Evolutionary conservation across 2,797 vertebrate species (phyloP).

Genomic region (Luscinia luscinia): DNA sequence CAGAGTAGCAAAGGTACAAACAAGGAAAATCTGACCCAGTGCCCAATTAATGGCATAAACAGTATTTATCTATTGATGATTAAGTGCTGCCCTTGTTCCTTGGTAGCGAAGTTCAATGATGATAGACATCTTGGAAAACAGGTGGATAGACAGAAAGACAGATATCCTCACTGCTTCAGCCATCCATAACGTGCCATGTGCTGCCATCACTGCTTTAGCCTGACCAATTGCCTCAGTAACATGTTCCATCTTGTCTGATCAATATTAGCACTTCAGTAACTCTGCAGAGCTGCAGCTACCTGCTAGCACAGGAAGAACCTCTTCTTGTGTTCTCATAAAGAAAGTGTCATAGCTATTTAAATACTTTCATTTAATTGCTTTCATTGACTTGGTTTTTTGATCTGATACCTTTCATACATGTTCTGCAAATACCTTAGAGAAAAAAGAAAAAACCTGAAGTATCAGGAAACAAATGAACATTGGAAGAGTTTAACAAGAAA

Average conservation of each 20-base stretch:
- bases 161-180: not conserved
- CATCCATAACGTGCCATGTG: conserved; percentile 48
- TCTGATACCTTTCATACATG: not conserved
- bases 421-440: not conserved
- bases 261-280: conserved; percentile 25
- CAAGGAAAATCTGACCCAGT: not conserved
- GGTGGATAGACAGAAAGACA: conserved; percentile 42
- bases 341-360: not conserved
- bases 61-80: conserved; percentile 38
- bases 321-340: not conserved
- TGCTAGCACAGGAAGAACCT: not conserved
- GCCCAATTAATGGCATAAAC: not conserved
- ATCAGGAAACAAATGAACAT: not conserved
- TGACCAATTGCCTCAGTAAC: conserved; percentile 50
- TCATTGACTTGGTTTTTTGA: not conserved
- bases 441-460: not conserved
- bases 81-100: conserved; percentile 7
- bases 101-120: not conserved
- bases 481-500: not conserved
- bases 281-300: not conserved
- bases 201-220: conserved; percentile 17
- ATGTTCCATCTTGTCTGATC: conserved; percentile 48
- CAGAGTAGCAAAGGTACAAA: not conserved
- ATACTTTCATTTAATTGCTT: not conserved
- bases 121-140: conserved; percentile 39